These are phyloP conservation scores for Andrena bucephala DNA, from an alignment of 2,888 invertebrate genomes.

Conservation along the genomic window DNA sequence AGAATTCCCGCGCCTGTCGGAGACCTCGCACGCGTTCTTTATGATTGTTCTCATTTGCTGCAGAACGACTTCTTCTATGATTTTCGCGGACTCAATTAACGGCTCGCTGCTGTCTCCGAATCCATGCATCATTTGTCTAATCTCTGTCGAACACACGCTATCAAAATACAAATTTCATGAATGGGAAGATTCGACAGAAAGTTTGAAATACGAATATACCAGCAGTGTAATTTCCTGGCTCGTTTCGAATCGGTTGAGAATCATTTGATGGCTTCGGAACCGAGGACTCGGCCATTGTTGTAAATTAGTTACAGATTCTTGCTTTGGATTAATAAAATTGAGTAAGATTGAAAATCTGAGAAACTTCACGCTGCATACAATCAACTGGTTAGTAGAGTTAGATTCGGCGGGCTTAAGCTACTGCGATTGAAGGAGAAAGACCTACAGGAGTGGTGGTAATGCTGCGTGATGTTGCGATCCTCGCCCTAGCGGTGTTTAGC, in stretches of 20 bases:
- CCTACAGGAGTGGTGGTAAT: too few species aligned
- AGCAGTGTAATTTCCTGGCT: constrained; percentile 75
- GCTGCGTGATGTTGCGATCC: too few species aligned
- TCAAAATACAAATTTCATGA: too few species aligned
- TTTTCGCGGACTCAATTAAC: constrained; percentile 91
- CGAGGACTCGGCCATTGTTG: constrained; percentile 67
- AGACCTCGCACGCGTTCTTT: constrained; percentile 90
- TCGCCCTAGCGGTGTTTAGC: too few species aligned
- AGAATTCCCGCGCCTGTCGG: constrained; percentile 86
- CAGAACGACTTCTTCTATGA: constrained; percentile 93
- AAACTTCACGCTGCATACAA: neutral
- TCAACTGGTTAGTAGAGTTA: neutral
- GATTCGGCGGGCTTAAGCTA: neutral
- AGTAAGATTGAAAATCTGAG: neutral
- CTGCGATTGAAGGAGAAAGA: too few species aligned
- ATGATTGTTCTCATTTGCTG: constrained; percentile 92
- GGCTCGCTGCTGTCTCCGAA: constrained; percentile 95
- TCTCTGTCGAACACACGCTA: constrained; percentile 86
- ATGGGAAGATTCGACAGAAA: neutral
- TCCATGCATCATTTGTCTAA: constrained; percentile 96
- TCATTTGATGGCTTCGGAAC: constrained; percentile 67
- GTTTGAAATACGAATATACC: constrained; percentile 73
- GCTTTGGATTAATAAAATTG: neutral
- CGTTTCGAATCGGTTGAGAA: constrained; percentile 70
- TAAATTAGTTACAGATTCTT: neutral